Evolutionary conservation across 2,797 vertebrate genomes (phyloP).

Genomic region (Lycodopsis pacificus): DNA sequence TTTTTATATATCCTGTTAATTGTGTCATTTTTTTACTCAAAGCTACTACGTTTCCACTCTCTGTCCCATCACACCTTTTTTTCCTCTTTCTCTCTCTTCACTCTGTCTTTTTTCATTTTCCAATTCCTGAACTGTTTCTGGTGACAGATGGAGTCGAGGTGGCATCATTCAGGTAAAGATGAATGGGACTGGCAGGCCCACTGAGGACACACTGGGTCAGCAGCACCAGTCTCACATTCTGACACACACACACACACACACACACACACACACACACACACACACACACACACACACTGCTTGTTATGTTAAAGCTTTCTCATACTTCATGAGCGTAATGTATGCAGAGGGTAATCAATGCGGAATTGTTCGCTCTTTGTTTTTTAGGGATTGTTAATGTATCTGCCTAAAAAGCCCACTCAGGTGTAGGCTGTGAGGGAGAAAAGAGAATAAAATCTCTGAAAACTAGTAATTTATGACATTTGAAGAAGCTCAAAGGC

Average conservation of each 20-base stretch:
- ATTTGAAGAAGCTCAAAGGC: conserved; percentile 42
- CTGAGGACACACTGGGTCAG: conserved; percentile 63
- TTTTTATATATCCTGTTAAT: conserved; percentile 12
- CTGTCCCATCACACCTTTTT: conserved; percentile 16
- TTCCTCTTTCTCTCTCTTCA: not conserved
- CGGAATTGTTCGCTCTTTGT: conserved; percentile 1
- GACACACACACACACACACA: conserved; percentile 19
- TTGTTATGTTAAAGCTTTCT: conserved; percentile 6
- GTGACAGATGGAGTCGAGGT: conserved; percentile 72
- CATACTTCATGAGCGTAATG: conserved; percentile 5
- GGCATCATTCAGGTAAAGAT: conserved; percentile 74
- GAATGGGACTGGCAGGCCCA: conserved; percentile 72
- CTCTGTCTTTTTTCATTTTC: conserved; percentile 32
- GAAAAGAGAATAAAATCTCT: conserved; percentile 9
- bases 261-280: conserved; percentile 8
- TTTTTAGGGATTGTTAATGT: conserved; percentile 8
- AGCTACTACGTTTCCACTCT: not conserved
- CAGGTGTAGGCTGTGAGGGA: conserved; percentile 1
- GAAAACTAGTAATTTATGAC: conserved; percentile 36
- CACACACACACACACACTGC: conserved; percentile 7
- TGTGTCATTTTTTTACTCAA: not conserved
- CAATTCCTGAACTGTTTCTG: conserved; percentile 51
- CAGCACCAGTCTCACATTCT: conserved; percentile 39
- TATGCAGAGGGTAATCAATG: conserved; percentile 38
- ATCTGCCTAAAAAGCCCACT: conserved; percentile 10